Base-by-base conservation (phyloP, 1,140 invertebrate genomes). In the Drosophila hydei region DNA sequence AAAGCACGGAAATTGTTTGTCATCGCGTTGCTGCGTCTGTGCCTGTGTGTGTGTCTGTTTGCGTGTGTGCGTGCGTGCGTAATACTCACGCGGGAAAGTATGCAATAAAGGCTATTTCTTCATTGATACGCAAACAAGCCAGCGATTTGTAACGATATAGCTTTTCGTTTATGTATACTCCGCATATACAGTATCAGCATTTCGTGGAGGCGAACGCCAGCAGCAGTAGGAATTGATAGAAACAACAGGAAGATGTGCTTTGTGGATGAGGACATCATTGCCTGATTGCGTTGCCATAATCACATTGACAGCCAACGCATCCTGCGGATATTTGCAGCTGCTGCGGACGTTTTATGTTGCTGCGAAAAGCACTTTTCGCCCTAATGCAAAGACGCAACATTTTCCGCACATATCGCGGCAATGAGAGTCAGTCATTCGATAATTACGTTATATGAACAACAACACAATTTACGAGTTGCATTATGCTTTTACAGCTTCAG, bases 121-220 rank as follows among this genome's bases (percentile, higher is more conserved):
- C 75, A 87, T 87, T 83, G 81, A 83, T 85, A 85, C 70, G 81
- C 81, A 83, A 88, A 87, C 72, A 74, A 69, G 72, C 64, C 14
- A 62, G 38, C 72, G 72, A 73, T 73, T 73, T 73, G 67, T 79
- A 72, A 59, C 72, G 65, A 78, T 78, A 75, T 64, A 75, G 58
- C 48, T 67, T 61, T 56, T 27, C 38, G 43, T 12, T 27, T 33
- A 23, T 47, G 14, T 25, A 42, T 58, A 30, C 16, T 6, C 25
- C 14, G 33, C 51, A 18, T 38, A 48, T 33, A 38, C 33, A 47
- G 21, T 51, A 48, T 3, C 21, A 14, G 21, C 9, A 14, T 8
- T 25, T 27, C 25, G 1, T n/a, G 18, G 18, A 9, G 27, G 7
- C 7, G 45, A 54, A 14, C 23, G 38, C 38, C 38, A 42, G 30